Evolutionary conservation across 2,113 vertebrate genomes (phyloP), one percentile per base, ranked within the genome.

Genomic region (Bungarus multicinctus): DNA sequence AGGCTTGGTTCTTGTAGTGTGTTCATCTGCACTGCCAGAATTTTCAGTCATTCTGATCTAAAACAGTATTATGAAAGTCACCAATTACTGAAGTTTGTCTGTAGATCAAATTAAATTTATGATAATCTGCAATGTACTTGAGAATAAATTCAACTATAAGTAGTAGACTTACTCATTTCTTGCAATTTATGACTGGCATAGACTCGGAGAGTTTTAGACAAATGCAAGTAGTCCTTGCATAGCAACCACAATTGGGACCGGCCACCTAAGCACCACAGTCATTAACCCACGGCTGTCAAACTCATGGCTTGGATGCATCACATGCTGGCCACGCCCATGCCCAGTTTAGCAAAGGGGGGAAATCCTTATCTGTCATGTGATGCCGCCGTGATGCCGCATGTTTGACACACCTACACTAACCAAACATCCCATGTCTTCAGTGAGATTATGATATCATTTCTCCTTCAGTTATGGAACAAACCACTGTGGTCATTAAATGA

Each of bases 321-420:
- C 2, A 2, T 57, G 20, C 55, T 57, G 55, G 5, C 55, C 20
- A 57, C 0, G 5, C 20, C 16, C 20, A 57, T 7, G 6, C 55
- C 55, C 55, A 57, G 55, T 23, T 57, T 57, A 57, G 54, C 55
- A 2, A 23, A 57, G 55, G 22, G 55, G 55, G 16, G 5, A 22
- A 57, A 22, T 57, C 57, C 57, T 23, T 9, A 58, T 58, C 25
- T 23, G 1, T 58, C 57, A 58, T 7, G 0, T 58, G 57, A 58
- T 1, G 8, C 23, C 0, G 7, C 7, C 0, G 0, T 58, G 57
- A 58, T 0, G 8, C 25, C 8, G 0, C 2, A 7, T 25, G 22
- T 58, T 58, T 58, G 22, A 58, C 23, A 58, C 2, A 2, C 57
- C 57, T 58, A 23, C 23, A 25, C 23, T 58, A 81, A 39, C 34